These are phyloP conservation scores for Novumbra hubbsi DNA, from an alignment of 2,797 vertebrate species.

Conservation along the genomic window DNA sequence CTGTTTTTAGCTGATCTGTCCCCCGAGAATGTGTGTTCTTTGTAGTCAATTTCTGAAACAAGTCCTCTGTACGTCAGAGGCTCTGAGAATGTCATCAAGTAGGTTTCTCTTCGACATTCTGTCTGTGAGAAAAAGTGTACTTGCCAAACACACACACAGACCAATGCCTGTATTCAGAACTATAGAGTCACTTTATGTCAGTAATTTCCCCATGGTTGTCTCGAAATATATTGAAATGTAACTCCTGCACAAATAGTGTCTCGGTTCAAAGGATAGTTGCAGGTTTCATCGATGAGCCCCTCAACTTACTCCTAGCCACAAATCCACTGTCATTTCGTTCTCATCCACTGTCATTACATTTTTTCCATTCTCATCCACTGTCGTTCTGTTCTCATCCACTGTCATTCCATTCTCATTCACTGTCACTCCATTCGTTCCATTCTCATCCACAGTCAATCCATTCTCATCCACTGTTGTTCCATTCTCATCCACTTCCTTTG, in stretches of 20 bases:
- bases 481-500: no score
- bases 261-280: not conserved
- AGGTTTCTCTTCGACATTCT: not conserved
- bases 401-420: not conserved
- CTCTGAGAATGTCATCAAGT: slow-evolving; percentile 9
- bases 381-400: not conserved
- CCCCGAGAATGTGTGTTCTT: slow-evolving; percentile 25
- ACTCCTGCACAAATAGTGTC: not conserved
- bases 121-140: not conserved
- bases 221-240: not conserved
- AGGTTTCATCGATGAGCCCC: no score
- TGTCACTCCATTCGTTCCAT: not conserved
- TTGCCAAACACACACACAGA: slow-evolving; percentile 6
- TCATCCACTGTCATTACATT: no score
- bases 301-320: no score
- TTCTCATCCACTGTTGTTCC: no score
- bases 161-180: not conserved
- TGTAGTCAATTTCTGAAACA: slow-evolving; percentile 27
- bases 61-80: slow-evolving; percentile 37
- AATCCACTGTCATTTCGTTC: no score
- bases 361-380: not conserved
- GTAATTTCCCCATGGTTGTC: not conserved
- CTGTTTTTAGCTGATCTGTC: not conserved
- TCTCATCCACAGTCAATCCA: no score
- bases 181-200: not conserved